These are phyloP conservation scores for Dasypus novemcinctus DNA, from an alignment of 2,113 vertebrate genomes.

Conservation along the genomic window DNA sequence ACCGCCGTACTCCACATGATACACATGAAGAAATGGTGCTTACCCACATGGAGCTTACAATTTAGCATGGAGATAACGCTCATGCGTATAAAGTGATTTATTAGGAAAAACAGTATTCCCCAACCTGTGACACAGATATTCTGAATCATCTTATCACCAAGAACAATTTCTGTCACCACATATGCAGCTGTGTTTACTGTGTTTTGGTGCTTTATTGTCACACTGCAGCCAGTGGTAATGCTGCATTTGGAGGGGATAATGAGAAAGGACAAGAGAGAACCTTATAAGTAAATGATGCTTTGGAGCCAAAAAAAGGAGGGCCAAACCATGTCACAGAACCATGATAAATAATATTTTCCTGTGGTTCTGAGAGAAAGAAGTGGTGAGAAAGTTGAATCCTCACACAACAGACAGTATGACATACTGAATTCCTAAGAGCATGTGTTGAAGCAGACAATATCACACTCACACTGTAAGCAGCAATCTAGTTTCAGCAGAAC, in stretches of 20 bases:
- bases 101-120: not conserved
- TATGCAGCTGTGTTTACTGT: not conserved
- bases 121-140: not conserved
- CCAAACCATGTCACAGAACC: not conserved
- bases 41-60: not conserved
- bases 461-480: not conserved
- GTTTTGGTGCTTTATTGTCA: not conserved
- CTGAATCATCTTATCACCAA: not conserved
- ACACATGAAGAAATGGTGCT: not conserved
- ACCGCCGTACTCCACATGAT: accelerated
- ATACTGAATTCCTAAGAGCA: not conserved
- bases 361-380: not conserved
- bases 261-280: not conserved
- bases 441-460: not conserved
- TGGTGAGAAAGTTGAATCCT: not conserved
- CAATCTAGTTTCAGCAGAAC: not conserved
- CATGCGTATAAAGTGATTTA: not conserved
- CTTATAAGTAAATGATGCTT: not conserved
- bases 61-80: not conserved
- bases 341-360: not conserved
- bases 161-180: not conserved
- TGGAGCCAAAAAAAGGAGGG: not conserved
- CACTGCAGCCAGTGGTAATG: not conserved
- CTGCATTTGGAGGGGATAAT: not conserved
- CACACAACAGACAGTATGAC: not conserved